Evolutionary conservation across 2,113 vertebrate species (phyloP).

Genomic region (Gobiocypris rarus): DNA sequence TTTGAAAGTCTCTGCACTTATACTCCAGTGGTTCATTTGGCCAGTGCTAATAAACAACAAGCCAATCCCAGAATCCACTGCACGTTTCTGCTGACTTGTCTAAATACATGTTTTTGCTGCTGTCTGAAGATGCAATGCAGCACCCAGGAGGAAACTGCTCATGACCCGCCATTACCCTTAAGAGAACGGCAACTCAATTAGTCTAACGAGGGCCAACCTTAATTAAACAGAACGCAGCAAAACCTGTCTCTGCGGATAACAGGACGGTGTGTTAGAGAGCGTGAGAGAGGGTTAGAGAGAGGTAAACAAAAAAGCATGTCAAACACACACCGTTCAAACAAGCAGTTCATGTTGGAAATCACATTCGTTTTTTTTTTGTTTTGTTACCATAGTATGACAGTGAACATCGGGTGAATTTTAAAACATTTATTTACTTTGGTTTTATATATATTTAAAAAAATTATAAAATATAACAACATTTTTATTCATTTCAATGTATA

Average conservation of each 20-base stretch:
- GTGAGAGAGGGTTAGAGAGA: neutral
- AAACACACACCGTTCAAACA: neutral
- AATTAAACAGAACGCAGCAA: constrained; percentile 21
- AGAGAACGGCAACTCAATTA: constrained; percentile 30
- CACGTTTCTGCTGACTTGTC: constrained; percentile 27
- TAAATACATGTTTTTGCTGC: constrained; percentile 33
- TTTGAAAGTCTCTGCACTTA: neutral
- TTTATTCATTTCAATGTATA: no score
- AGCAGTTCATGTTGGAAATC: no score
- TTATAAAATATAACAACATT: no score
- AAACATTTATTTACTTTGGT: neutral
- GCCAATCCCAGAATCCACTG: constrained; percentile 10
- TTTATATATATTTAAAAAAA: neutral
- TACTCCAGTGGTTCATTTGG: constrained; percentile 21
- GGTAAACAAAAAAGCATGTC: neutral
- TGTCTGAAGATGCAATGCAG: constrained; percentile 33
- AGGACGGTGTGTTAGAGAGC: neutral
- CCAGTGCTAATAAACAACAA: neutral
- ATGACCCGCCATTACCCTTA: constrained; percentile 38
- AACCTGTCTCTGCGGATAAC: neutral
- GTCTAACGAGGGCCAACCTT: constrained; percentile 20
- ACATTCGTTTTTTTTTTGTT: no score
- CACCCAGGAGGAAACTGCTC: constrained; percentile 12
- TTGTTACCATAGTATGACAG: neutral
- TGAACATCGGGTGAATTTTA: neutral